Evolutionary conservation across 1,140 invertebrate species (phyloP).

Genomic region (Phymorhynchus buccinoides): DNA sequence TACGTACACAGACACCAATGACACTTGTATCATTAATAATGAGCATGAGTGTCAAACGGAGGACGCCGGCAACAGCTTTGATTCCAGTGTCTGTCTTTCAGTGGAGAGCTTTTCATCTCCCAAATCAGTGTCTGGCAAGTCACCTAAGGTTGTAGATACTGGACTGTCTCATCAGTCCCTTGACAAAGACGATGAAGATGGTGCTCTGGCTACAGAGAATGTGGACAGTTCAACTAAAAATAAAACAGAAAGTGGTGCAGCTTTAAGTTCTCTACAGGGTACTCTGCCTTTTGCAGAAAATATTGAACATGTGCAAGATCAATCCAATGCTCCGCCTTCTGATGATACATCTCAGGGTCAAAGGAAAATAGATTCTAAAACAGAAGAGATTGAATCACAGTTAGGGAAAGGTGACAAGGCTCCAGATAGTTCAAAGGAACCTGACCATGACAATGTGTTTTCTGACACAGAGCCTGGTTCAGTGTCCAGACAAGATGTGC

Average conservation of each 20-base stretch:
- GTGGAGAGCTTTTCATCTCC: not conserved
- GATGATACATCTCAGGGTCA: not conserved
- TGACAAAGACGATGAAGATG: not conserved
- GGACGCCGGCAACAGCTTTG: constrained; percentile 20
- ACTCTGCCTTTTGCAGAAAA: not conserved
- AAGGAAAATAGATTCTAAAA: too few relatives aligned
- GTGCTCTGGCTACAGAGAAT: not conserved
- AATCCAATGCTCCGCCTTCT: not conserved
- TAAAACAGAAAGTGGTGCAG: too few relatives aligned
- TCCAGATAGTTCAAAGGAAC: not conserved
- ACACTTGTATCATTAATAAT: constrained; percentile 79
- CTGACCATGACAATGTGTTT: not conserved
- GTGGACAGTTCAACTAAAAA: not conserved
- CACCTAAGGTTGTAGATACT: not conserved
- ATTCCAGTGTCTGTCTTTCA: constrained; percentile 20
- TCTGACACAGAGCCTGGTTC: not conserved
- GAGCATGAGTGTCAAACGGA: constrained; percentile 41
- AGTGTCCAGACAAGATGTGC: not conserved
- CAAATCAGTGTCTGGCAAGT: not conserved
- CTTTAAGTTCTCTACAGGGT: too few relatives aligned
- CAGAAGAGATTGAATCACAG: not conserved
- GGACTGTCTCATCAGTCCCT: not conserved
- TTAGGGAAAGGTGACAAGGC: not conserved
- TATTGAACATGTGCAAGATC: not conserved
- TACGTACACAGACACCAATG: constrained; percentile 80